Evolutionary conservation across 2,888 invertebrate species (phyloP), one percentile per base, ranked within the genome.

Genomic region (Copidosoma aretas): DNA sequence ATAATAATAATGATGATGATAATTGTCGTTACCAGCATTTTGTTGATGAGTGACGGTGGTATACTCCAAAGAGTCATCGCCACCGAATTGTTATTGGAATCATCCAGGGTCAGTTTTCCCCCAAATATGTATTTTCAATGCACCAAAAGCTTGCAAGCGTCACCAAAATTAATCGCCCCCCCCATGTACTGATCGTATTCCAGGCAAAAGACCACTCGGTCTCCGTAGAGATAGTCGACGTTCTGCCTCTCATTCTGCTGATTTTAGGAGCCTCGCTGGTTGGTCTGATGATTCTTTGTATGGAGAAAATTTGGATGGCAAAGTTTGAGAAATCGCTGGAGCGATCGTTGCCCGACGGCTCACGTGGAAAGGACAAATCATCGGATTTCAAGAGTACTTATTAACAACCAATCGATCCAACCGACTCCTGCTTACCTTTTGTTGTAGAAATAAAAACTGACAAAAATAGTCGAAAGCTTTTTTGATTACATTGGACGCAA

Each of bases 21-120:
- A 32, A 32, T 8, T 32, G 3, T 61, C 63, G 1, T 68, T 64
- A 70, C 32, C 67, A 83, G 83, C 52, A 79, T 83, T 57, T 71
- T 82, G 10, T 64, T 80, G 67, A 72, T 83, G 73, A 76, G 78
- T 25, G 82, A 84, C 64, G 80, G 81, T 59, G 83, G 83, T 1
- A 73, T 84, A 25, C 74, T 84, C 22, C 80, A 83, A 52, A 78
- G 82, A 24, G 69, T 83, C 12, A 72, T 83, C 4, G 73, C 76
- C 21, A 75, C 76, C 22, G 77, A 78, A 68, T 76, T 78, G 75
- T 73, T 73, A 15, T 59, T 76, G 5, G 73, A 75, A 71, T 56
- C 70, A 10, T 62, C 51, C 17, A 74, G 71, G 53, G 77, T 73
- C 10, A 15, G 53, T 62, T 32, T 8, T 32, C 32, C 32, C 4